Evolutionary conservation across 1,140 invertebrate genomes (phyloP), one percentile per base, ranked within the genome.

Genomic region (Thalassaphorura encarpata): DNA sequence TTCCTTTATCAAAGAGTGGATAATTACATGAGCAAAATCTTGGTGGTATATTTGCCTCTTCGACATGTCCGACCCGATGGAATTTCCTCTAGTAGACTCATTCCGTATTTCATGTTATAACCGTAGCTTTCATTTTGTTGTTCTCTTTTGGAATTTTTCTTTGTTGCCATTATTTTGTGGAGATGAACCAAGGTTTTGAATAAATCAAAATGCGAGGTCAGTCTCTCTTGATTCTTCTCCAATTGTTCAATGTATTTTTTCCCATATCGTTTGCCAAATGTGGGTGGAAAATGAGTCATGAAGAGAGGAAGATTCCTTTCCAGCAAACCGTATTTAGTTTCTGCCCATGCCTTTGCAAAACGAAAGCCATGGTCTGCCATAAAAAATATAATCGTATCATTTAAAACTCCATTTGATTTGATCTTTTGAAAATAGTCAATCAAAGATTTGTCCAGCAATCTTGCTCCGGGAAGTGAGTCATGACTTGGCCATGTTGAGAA

Each of bases 151-250:
- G 19, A 26, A 18, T 36, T 48, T 4, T 2, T 39, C 21, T 31
- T 40, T 40, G 41, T 18, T 15, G 42, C 23, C 33, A 42, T 50
- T 6, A 53, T 8, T 15, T 33, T 33, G 1, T 21, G 41, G 6
- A 62, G 39, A 29, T 58, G 55, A 16, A 42, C 26, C 15, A 62
- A 27, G 5, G 60, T 62, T 45, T 58, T 36, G 33, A 41, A 57
- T 21, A 52, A 26, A 36, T 62, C 60, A n/a, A 56, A 13, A 41
- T 57, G 60, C n/a, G 55, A 46, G 4, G 55, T 57, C 4, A 62
- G 1, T 19, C 45, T 18, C 29, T 52, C 19, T 11, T 51, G 48
- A 47, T 62, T 62, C 8, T n/a, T 8, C 21, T 36, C 3, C 15
- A 62, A 50, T 45, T 54, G 51, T 21, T 39, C 40, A 1, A 24